phyloP scores from a whole-genome alignment of 2,113 vertebrate genomes.

The Mobula birostris region DNA sequence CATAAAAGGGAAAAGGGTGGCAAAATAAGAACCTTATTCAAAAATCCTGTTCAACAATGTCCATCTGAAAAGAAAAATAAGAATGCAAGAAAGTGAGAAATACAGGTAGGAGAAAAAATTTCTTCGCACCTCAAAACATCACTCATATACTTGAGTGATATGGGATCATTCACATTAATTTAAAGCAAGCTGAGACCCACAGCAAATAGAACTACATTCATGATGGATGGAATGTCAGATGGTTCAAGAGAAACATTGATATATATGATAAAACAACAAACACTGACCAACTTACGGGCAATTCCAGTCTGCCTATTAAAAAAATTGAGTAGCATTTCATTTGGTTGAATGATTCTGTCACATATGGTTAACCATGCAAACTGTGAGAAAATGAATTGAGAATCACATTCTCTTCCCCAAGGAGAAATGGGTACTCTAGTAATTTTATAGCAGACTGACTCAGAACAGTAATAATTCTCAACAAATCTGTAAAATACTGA shows the following conservation, averaged over 20 bases:
- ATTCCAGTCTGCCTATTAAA: neutral
- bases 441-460: slow-evolving; percentile 1
- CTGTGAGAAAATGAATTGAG: neutral
- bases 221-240: neutral
- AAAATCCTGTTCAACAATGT: too few relatives aligned
- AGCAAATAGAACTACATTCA: neutral
- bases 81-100: too few relatives aligned
- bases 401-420: slow-evolving; percentile 19
- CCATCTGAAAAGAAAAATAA: too few relatives aligned
- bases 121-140: neutral
- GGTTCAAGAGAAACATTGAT: neutral
- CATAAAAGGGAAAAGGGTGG: neutral
- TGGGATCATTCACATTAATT: neutral
- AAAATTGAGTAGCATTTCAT: neutral
- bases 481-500: neutral
- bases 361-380: slow-evolving; percentile 8
- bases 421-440: neutral
- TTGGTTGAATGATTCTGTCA: slow-evolving; percentile 5
- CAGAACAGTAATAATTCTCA: slow-evolving; percentile 18
- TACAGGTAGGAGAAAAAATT: neutral
- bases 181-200: neutral
- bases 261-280: neutral
- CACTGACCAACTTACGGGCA: neutral
- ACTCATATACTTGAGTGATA: neutral
- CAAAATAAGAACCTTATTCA: neutral